Evolutionary conservation across 1,140 invertebrate species (phyloP).

Genomic region (Catajapyx aquilonaris): DNA sequence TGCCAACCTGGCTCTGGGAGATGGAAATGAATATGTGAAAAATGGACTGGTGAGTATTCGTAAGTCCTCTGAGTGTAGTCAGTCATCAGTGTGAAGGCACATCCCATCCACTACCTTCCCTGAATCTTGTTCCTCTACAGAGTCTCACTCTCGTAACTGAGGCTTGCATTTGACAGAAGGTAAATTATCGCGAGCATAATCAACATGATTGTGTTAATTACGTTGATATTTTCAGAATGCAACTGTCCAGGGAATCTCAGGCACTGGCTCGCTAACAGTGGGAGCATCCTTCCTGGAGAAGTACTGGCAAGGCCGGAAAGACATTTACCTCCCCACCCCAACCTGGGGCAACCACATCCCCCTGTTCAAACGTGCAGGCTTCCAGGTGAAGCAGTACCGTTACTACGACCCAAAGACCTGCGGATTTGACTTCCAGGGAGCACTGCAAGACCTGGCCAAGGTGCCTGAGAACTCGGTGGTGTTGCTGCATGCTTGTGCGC

Average conservation of each 20-base stretch:
- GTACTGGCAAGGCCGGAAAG: constrained; percentile 67
- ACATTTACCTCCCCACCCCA: constrained; percentile 80
- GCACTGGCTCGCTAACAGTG: constrained; percentile 87
- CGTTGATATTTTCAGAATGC: too few relatives aligned
- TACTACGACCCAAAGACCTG: constrained; percentile 93
- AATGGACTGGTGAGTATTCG: constrained; percentile 45
- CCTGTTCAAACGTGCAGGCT: constrained; percentile 72
- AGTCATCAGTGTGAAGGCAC: too few relatives aligned
- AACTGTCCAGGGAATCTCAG: constrained; percentile 77
- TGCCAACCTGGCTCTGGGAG: constrained; percentile 75
- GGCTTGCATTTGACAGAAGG: too few relatives aligned
- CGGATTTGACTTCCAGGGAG: constrained; percentile 82
- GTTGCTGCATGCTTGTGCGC: constrained; percentile 92
- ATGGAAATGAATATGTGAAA: constrained; percentile 45
- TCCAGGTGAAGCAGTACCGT: constrained; percentile 60
- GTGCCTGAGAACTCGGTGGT: constrained; percentile 85
- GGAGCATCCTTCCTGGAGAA: constrained; percentile 74
- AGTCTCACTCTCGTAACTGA: too few relatives aligned
- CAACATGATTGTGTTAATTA: too few relatives aligned
- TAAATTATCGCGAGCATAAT: too few relatives aligned
- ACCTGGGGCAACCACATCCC: constrained; percentile 97
- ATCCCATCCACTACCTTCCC: too few relatives aligned
- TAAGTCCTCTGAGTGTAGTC: constrained; percentile 1
- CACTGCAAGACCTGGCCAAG: constrained; percentile 76
- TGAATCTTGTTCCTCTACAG: too few relatives aligned